These are phyloP conservation scores for Sclerurus mexicanus DNA, from an alignment of 2,113 vertebrate species.

Conservation along the genomic window DNA sequence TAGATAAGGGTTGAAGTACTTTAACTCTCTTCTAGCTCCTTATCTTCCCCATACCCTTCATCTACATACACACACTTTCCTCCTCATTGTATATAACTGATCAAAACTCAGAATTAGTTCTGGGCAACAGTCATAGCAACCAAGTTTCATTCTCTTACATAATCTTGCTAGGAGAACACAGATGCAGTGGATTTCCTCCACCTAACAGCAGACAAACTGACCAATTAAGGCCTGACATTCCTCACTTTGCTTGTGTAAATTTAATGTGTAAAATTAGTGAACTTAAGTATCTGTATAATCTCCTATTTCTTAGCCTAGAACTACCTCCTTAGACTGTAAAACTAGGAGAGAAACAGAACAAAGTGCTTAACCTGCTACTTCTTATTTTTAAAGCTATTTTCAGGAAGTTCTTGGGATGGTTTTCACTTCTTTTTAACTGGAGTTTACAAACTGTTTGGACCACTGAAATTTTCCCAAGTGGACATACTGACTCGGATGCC, in stretches of 20 bases:
- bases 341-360: neutral
- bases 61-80: neutral
- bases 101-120: neutral
- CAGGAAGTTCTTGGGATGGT: neutral
- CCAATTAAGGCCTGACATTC: neutral
- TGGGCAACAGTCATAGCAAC: neutral
- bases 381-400: neutral
- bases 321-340: neutral
- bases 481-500: neutral
- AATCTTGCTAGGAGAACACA: neutral
- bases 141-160: neutral
- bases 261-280: neutral
- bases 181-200: neutral
- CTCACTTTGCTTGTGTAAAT: neutral
- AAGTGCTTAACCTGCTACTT: neutral
- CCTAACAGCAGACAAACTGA: neutral
- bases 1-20: neutral
- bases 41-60: neutral
- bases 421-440: neutral
- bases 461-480: neutral
- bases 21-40: neutral
- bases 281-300: neutral
- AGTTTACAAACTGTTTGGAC: neutral
- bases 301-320: neutral
- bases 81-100: neutral